phyloP scores from a whole-genome alignment of 2,797 vertebrate genomes.

The Benthosema pterotum region DNA sequence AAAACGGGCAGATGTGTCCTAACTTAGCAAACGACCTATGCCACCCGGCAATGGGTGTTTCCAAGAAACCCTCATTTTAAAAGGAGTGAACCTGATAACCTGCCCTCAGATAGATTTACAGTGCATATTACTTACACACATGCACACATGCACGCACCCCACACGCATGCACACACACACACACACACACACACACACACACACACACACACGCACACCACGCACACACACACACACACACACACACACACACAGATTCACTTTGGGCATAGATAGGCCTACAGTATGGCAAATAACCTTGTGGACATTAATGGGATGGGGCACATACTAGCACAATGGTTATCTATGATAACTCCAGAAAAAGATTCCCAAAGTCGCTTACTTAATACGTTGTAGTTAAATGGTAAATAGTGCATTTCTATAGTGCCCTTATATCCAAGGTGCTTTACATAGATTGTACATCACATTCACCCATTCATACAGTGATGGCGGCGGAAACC shows the following conservation, averaged over 20 bases:
- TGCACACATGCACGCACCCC: not conserved
- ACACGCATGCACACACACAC: slow-evolving; percentile 17
- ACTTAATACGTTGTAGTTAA: no score
- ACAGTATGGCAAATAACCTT: no score
- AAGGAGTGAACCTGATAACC: slow-evolving; percentile 52
- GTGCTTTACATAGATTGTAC: no score
- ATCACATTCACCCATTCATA: no score
- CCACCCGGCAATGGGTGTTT: slow-evolving; percentile 51
- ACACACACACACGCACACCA: slow-evolving; percentile 38
- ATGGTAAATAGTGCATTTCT: no score
- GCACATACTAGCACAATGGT: no score
- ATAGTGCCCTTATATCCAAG: no score
- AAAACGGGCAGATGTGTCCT: slow-evolving; percentile 71
- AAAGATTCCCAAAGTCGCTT: no score
- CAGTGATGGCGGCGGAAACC: no score
- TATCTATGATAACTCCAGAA: no score
- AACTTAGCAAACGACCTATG: slow-evolving; percentile 61
- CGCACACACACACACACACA: slow-evolving; percentile 12
- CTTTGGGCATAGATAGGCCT: not conserved
- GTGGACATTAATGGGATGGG: no score
- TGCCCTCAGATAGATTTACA: slow-evolving; percentile 53
- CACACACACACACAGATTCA: slow-evolving; percentile 21
- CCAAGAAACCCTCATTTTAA: slow-evolving; percentile 69
- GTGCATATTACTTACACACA: slow-evolving; percentile 29
- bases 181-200: slow-evolving; percentile 25